Conservation (phyloP, 2,113 vertebrate species). For the human region GRCh38 chr5:5244501-5245000, state of each 20-base stretch:
- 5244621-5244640: too few relatives aligned
- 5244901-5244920: not conserved
- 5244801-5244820: not conserved
- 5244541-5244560: not conserved
- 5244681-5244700: not conserved
- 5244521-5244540: not conserved
- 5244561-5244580: not conserved
- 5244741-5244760: not conserved
- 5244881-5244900: not conserved
- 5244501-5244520: not conserved
- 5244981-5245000: not conserved
- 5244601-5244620: not conserved
- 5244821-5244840: not conserved
- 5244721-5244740: not conserved
- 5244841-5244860: not conserved
- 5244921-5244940: not conserved
- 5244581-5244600: not conserved
- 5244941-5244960: not conserved
- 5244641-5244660: too few relatives aligned
- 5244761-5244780: not conserved
- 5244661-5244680: accelerated
- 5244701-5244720: accelerated
- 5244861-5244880: not conserved
- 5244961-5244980: not conserved
- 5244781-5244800: not conserved